phyloP scores from a whole-genome alignment of 2,888 invertebrate genomes.

The Habroteleia sp. region DNA sequence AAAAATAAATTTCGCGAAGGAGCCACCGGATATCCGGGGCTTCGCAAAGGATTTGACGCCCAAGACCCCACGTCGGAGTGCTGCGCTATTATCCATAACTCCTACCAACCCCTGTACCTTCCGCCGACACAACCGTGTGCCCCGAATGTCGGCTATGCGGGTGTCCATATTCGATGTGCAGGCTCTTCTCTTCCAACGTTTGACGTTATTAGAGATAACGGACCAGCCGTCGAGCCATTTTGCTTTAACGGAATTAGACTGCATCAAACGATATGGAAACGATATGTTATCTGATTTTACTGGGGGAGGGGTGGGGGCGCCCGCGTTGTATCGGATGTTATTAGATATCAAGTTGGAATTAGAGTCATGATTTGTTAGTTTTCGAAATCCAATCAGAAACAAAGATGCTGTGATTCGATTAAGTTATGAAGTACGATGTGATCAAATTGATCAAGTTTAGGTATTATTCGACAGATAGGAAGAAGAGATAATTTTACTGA shows the following conservation, averaged over 20 bases:
- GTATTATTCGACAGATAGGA: too few species aligned
- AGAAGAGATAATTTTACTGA: too few species aligned
- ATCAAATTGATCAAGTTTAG: too few species aligned
- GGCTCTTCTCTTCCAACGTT: slow-evolving; percentile 6
- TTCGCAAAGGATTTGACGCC: slow-evolving; percentile 78
- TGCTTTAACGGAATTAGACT: slow-evolving; percentile 30
- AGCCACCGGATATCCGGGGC: slow-evolving; percentile 59
- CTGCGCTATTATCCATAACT: slow-evolving; percentile 72
- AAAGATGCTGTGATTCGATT: too few species aligned
- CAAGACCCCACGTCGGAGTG: slow-evolving; percentile 54
- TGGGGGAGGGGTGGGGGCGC: neutral
- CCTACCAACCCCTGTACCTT: slow-evolving; percentile 32
- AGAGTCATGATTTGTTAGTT: slow-evolving; percentile 27
- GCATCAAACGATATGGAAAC: slow-evolving; percentile 15
- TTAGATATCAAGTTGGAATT: slow-evolving; percentile 11
- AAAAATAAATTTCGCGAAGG: slow-evolving; percentile 82
- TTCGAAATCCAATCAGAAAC: neutral
- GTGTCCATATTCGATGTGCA: slow-evolving; percentile 11
- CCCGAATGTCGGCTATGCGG: slow-evolving; percentile 10
- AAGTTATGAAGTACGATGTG: too few species aligned
- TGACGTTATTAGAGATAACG: slow-evolving; percentile 46
- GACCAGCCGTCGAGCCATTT: slow-evolving; percentile 13
- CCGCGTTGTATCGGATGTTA: slow-evolving; percentile 24
- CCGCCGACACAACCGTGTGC: slow-evolving; percentile 9
- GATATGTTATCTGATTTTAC: slow-evolving; percentile 24